phyloP scores from a whole-genome alignment of 1,140 invertebrate species.

The Saccostrea glomerata region DNA sequence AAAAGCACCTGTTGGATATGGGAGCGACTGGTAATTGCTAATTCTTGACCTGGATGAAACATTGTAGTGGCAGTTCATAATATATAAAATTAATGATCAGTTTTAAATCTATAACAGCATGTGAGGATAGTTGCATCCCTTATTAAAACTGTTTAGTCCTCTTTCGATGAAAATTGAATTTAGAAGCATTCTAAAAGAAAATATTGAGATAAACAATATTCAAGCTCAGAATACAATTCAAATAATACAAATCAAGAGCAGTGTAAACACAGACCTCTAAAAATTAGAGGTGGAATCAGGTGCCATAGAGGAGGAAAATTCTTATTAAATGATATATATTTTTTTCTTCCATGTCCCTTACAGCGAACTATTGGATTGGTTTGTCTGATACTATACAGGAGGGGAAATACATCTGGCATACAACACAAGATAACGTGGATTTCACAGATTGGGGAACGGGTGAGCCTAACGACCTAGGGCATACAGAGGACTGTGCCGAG shows the following conservation, averaged over 20 bases:
- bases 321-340: not conserved
- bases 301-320: not conserved
- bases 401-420: not conserved
- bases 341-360: not conserved
- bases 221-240: too few relatives aligned
- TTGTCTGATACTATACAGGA: not conserved
- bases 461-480: not conserved
- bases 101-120: not conserved
- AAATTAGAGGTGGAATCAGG: too few relatives aligned
- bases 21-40: not conserved
- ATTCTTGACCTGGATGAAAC: not conserved
- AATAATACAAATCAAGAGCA: too few relatives aligned
- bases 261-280: too few relatives aligned
- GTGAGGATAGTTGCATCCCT: too few relatives aligned
- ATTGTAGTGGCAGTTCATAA: not conserved
- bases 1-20: not conserved
- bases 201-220: too few relatives aligned
- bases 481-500: not conserved
- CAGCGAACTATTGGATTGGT: slow-evolving; percentile 21
- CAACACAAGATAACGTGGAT: not conserved
- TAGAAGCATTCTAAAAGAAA: too few relatives aligned
- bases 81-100: not conserved
- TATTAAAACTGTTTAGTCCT: too few relatives aligned
- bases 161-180: too few relatives aligned
- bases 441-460: slow-evolving; percentile 1